A percentile compares a stretch with the other conserved stretches of the same genome.
Evolutionary conservation across 2,888 invertebrate species (phyloP).

Genomic region (Sphecodes monilicornis): DNA sequence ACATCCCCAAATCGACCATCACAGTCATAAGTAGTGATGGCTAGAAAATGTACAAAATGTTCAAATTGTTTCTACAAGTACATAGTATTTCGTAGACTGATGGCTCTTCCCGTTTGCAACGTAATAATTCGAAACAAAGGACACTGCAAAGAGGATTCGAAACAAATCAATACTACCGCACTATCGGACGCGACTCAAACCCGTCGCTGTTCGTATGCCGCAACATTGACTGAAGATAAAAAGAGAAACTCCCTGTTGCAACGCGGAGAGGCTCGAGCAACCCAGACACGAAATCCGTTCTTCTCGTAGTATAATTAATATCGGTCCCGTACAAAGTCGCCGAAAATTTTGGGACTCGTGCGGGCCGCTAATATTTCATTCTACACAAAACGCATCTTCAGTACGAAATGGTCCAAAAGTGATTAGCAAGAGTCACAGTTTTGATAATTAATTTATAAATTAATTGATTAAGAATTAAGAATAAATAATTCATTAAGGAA

Average conservation of each 20-base stretch:
- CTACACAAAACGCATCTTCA: background rate
- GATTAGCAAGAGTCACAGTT: no score
- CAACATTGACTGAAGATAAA: conserved; percentile 9
- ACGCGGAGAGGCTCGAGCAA: background rate
- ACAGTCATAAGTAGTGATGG: background rate
- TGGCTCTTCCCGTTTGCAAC: background rate
- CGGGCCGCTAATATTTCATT: background rate
- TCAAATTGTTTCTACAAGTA: background rate
- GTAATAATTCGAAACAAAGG: background rate
- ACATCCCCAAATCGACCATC: background rate
- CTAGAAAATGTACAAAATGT: background rate
- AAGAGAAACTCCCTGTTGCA: conserved; percentile 17
- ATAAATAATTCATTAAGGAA: no score
- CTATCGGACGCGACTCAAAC: background rate
- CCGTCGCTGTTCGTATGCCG: conserved; percentile 6
- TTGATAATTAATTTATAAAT: no score
- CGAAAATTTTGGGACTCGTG: background rate
- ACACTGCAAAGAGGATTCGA: background rate
- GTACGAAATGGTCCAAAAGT: background rate
- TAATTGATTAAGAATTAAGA: no score
- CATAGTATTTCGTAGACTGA: background rate
- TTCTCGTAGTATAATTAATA: background rate
- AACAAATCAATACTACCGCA: background rate
- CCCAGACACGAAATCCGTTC: background rate
- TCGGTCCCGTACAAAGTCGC: background rate